These are phyloP conservation scores for Aleiodes sp. DNA, from an alignment of 1,140 invertebrate genomes.

Conservation along the genomic window DNA sequence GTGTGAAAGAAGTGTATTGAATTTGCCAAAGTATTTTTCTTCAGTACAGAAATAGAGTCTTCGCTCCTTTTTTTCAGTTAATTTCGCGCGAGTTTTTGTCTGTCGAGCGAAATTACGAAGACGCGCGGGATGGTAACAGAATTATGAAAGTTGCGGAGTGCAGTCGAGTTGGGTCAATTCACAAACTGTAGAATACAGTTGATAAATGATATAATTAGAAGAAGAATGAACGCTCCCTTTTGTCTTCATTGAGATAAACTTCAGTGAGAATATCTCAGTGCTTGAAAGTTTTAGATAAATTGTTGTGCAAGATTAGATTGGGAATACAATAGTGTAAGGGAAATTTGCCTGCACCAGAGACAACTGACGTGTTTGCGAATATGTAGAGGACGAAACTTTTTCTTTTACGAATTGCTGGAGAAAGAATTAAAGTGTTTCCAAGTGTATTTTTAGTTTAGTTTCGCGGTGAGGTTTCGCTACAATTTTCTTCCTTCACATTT, in stretches of 20 bases:
- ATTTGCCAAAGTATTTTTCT: background rate
- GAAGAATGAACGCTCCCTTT: background rate
- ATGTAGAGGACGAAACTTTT: too few relatives aligned
- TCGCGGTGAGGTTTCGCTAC: too few relatives aligned
- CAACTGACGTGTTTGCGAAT: too few relatives aligned
- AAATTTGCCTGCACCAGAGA: too few relatives aligned
- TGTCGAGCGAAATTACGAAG: background rate
- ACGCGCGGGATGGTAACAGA: background rate
- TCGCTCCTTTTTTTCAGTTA: too few relatives aligned
- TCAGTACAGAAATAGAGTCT: background rate
- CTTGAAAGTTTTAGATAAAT: too few relatives aligned
- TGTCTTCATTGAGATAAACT: background rate
- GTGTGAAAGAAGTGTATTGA: background rate
- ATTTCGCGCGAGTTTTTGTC: background rate
- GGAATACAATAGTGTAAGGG: too few relatives aligned
- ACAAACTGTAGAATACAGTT: background rate
- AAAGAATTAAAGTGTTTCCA: too few relatives aligned
- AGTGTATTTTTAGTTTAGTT: too few relatives aligned
- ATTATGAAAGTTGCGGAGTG: background rate
- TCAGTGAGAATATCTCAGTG: background rate
- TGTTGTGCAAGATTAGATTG: too few relatives aligned
- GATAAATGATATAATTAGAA: background rate
- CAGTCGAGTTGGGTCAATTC: background rate
- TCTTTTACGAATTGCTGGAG: too few relatives aligned
- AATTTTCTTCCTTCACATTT: too few relatives aligned